These are phyloP conservation scores for Drymodes brunneopygia DNA, from an alignment of 2,113 vertebrate species.

Conservation along the genomic window DNA sequence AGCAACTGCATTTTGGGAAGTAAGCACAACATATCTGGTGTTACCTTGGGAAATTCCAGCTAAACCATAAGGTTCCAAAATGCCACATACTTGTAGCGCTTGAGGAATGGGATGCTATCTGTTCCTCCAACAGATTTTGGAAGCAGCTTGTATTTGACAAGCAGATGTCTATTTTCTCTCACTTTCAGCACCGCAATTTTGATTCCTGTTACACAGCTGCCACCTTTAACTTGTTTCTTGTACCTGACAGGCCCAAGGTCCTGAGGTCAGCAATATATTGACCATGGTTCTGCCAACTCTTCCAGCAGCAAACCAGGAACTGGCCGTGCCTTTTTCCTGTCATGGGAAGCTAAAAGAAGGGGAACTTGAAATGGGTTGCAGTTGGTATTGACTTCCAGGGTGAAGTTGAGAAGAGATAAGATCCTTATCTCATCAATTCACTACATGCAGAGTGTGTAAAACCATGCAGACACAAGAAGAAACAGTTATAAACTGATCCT, in stretches of 20 bases:
- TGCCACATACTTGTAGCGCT: background rate
- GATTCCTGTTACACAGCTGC: background rate
- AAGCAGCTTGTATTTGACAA: background rate
- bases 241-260: background rate
- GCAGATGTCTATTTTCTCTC: background rate
- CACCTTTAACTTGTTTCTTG: background rate
- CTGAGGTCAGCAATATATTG: background rate
- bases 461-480: background rate
- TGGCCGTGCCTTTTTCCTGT: background rate
- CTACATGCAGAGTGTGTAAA: accelerated
- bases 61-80: background rate
- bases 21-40: background rate
- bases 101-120: background rate
- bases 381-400: background rate
- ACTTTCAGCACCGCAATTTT: background rate
- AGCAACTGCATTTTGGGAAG: background rate
- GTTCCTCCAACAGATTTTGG: background rate
- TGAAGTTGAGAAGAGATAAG: background rate
- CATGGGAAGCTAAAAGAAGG: background rate
- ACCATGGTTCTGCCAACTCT: background rate
- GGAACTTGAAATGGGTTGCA: background rate
- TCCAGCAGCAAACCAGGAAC: background rate
- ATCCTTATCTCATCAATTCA: background rate
- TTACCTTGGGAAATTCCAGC: background rate
- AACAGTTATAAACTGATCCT: background rate